A percentile compares a stretch with the other conserved stretches of the same genome.
Conservation (phyloP, 2,113 vertebrate species). For the Aphyosemion australe region DNA sequence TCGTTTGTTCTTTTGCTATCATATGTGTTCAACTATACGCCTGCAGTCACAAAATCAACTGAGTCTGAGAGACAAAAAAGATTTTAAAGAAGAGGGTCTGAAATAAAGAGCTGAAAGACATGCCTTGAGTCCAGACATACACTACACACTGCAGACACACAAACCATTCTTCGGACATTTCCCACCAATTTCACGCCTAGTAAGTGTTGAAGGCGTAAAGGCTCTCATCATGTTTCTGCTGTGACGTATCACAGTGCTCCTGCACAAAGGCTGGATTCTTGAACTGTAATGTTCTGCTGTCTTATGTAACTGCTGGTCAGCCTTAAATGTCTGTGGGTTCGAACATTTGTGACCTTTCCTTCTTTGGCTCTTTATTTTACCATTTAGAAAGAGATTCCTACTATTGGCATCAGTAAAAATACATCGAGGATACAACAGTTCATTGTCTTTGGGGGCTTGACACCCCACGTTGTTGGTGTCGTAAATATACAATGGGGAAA, state of each 20-base stretch:
- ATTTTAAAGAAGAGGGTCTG: background rate
- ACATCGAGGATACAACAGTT: slow-evolving; percentile 35
- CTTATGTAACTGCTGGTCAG: slow-evolving; percentile 59
- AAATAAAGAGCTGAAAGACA: slow-evolving; percentile 20
- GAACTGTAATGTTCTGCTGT: slow-evolving; percentile 17
- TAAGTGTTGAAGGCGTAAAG: slow-evolving; percentile 13
- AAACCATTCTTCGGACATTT: slow-evolving; percentile 29
- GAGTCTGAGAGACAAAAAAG: slow-evolving; percentile 3
- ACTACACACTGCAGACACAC: slow-evolving; percentile 18
- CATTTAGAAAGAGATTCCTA: slow-evolving; percentile 46
- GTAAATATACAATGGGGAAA: background rate
- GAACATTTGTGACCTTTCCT: slow-evolving; percentile 54
- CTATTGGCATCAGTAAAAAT: slow-evolving; percentile 29
- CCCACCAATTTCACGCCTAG: slow-evolving; percentile 48
- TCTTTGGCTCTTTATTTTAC: slow-evolving; percentile 46
- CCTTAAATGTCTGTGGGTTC: slow-evolving; percentile 49
- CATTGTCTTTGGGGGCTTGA: slow-evolving; percentile 26
- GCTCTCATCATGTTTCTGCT: slow-evolving; percentile 16
- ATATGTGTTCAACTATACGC: slow-evolving; percentile 4
- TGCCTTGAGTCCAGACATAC: slow-evolving; percentile 16
- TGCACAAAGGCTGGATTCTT: slow-evolving; percentile 70
- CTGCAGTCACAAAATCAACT: slow-evolving; percentile 1
- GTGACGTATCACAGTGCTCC: slow-evolving; percentile 31
- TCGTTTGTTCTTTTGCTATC: background rate
- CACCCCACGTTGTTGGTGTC: background rate